These are phyloP conservation scores for Aplidium turbinatum DNA, from an alignment of 23 tunicate species.

Conservation along the genomic window DNA sequence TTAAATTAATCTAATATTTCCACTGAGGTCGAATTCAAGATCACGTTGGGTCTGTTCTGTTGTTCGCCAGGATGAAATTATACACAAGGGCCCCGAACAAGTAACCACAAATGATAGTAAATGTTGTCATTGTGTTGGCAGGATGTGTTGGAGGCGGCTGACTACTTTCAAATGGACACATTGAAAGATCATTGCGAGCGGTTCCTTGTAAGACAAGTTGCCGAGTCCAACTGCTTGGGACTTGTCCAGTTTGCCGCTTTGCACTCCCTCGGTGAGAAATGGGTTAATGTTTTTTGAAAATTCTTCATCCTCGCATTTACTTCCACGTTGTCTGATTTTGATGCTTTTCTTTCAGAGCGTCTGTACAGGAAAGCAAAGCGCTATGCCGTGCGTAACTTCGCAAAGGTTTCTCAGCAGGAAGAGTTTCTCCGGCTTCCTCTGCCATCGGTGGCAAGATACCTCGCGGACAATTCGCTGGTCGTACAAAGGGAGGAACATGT, in stretches of 20 bases:
- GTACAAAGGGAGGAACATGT: conserved; percentile 82
- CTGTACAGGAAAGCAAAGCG: conserved; percentile 58
- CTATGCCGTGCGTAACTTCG: conserved; percentile 58
- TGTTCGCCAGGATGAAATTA: no score
- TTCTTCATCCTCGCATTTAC: no score
- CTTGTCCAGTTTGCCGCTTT: conserved; percentile 78
- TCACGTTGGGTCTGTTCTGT: no score
- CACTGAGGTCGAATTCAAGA: no score
- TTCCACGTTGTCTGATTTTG: neutral
- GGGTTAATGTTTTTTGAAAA: no score
- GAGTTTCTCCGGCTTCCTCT: conserved; percentile 78
- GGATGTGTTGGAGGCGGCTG: conserved; percentile 92
- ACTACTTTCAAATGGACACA: conserved; percentile 76
- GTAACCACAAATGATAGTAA: no score
- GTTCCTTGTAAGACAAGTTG: conserved; percentile 72
- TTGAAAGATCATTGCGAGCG: conserved; percentile 63
- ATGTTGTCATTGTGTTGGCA: no score
- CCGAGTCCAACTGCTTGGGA: conserved; percentile 73
- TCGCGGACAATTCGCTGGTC: conserved; percentile 58
- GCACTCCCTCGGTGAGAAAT: conserved; percentile 81
- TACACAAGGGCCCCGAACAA: no score
- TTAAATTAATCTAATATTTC: no score
- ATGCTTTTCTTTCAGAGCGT: conserved; percentile 26
- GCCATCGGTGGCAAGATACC: conserved; percentile 37
- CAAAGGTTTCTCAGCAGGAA: conserved; percentile 73